Evolutionary conservation across 2,888 invertebrate genomes (phyloP).

Genomic region (Eupithecia subfuscata): DNA sequence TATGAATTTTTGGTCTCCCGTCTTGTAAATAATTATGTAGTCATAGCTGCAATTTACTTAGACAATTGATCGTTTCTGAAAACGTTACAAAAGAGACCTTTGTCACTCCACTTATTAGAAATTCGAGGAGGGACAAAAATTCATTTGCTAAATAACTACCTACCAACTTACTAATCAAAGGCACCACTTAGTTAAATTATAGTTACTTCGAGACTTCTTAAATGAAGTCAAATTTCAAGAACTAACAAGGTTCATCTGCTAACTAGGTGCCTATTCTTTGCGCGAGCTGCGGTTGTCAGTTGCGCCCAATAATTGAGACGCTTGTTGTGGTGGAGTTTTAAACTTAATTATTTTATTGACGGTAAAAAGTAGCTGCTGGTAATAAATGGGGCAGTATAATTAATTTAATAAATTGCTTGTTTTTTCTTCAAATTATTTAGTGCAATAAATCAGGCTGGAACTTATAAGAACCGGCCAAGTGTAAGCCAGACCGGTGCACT

Average conservation of each 20-base stretch:
- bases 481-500: background rate
- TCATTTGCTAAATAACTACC: background rate
- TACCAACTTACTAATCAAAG: background rate
- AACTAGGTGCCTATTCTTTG: conserved; percentile 39
- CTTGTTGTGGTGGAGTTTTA: conserved; percentile 45
- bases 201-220: background rate
- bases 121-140: background rate
- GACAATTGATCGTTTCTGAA: background rate
- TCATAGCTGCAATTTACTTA: background rate
- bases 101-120: background rate
- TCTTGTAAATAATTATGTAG: background rate
- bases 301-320: conserved; percentile 48
- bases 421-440: background rate
- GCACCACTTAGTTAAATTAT: background rate
- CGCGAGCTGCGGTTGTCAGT: conserved; percentile 47
- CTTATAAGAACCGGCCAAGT: background rate
- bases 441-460: background rate
- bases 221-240: background rate
- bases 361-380: conserved; percentile 42
- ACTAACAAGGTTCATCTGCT: conserved; percentile 8
- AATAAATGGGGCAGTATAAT: conserved; percentile 19
- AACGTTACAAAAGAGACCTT: background rate
- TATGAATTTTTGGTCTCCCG: background rate
- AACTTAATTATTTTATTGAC: conserved; percentile 40
- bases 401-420: conserved; percentile 4